Base-by-base conservation (phyloP, 2,888 invertebrate genomes). In the Argyresthia albistria region DNA sequence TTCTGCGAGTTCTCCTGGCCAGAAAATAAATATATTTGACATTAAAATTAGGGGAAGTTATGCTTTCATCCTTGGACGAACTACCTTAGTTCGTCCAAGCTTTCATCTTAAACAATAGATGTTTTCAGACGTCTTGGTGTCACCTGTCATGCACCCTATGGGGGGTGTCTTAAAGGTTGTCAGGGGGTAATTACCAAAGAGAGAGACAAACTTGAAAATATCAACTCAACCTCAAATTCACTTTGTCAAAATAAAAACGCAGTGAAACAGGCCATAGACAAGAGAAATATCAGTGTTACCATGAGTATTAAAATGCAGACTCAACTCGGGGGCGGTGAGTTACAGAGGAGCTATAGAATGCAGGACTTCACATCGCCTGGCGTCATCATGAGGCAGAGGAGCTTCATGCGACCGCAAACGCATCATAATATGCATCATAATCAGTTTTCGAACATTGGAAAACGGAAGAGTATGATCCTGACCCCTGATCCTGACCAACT, bases 331-430 rank as follows among this genome's bases (percentile, higher is more conserved):
- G 52, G 35, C 11, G 50, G 16, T 35, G 80, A 45, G 65, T 67
- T 88, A 68, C 88, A 87, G 70, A 70, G 88, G 60, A 88, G 88
- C 67, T 88, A 81, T 69, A 78, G 88, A 65, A 83, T 88, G 80
- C 86, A 84, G 66, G 89, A 90, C 66, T 90, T 90, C 66, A 81
- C 88, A 51, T 70, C 89, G 42, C 84, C 88, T 46, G 80, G 86
- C 55, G 89, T 91, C 60, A 90, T 91, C 67, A 90, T 91, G 72
- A 79, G 93, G 60, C 93, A 93, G 73, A 86, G 93, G 60, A 93
- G 93, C 73, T 93, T 93, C 74, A 88, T 93, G 52, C 89, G 91
- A 56, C 88, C 90, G 46, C 92, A 89, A 65, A 86, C 86, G 2
- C 88, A 90, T 68, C 88, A 90, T 69, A 89, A 83, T 58, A 80